Conservation (phyloP, 2,888 invertebrate genomes). For the Neoitamus cyanurus region DNA sequence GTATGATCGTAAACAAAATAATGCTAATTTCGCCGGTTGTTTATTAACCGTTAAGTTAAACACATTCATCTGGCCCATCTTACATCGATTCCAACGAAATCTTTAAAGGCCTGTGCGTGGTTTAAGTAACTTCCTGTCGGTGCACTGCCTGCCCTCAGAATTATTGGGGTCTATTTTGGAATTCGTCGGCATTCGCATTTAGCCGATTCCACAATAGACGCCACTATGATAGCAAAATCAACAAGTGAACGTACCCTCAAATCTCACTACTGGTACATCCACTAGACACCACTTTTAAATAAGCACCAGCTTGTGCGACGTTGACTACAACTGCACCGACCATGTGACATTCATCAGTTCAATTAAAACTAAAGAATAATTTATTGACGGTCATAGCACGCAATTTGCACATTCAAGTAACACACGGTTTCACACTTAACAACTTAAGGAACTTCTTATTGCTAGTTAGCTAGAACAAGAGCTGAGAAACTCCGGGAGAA, state of each 20-base stretch:
- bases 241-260: no score
- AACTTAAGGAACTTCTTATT: background rate
- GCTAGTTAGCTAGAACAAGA: conserved; percentile 11
- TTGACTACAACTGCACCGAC: background rate
- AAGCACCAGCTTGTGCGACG: background rate
- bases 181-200: no score
- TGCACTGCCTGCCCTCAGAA: background rate
- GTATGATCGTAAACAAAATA: background rate
- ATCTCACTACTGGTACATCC: background rate
- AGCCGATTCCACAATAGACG: no score
- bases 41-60: background rate
- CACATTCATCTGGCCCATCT: background rate
- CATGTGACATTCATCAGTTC: background rate
- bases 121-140: background rate
- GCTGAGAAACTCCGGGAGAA: background rate
- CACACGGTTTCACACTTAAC: background rate
- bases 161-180: no score
- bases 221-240: no score
- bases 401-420: background rate
- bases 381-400: conserved; percentile 13
- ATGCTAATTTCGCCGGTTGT: background rate
- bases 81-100: background rate
- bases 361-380: conserved; percentile 4
- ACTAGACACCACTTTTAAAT: background rate
- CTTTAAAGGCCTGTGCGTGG: background rate